Base-by-base conservation (phyloP, 2,113 vertebrate genomes). In the Atherinomorus stipes region DNA sequence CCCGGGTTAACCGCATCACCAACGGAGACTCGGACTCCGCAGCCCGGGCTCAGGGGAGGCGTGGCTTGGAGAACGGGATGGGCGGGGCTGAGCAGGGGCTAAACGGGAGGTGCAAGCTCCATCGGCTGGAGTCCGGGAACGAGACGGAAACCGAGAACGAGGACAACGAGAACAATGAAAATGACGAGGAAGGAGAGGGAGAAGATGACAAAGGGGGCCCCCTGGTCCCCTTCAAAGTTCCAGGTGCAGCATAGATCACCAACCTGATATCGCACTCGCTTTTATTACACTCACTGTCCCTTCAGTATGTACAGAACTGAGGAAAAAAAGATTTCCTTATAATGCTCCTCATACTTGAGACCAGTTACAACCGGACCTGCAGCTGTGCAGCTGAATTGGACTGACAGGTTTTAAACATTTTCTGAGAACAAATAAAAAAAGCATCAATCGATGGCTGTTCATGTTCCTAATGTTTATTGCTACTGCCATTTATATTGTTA, bases 11-110 rank as follows among this genome's bases (percentile, higher is more conserved):
- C 69, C 72, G 82, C 74, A 94, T 96, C 71, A 93, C 92, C 52
- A 97, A 96, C 0, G 95, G 96, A 0, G 96, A 98, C 78, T 95
- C 96, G 0, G 97, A 98, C 47, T 94, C 96, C 11, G 89, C 94
- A 2, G 93, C 94, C 87, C 95, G 94, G 88, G 92, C 93, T 18
- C 95, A 94, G 1, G 61, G 95, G 56, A 96, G 96, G 83, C 94
- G 95, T 0, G 92, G 94, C 0, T 71, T 98, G 8, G 96, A 97
- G 90, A 98, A 98, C 0, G 96, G 96, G 1, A 94, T 93, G 5
- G 95, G 94, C 1, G 94, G 93, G 21, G 81, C 88, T 0, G 96
- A 97, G 61, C 90, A 93, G 44, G 92, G 93, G 0, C 56, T 90
- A 54, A 96, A 95, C 0, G 92, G 96, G 37, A 77, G 71, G 52